Conservation (phyloP, 1,140 invertebrate species). For the Pentalonia nigronervosa region DNA sequence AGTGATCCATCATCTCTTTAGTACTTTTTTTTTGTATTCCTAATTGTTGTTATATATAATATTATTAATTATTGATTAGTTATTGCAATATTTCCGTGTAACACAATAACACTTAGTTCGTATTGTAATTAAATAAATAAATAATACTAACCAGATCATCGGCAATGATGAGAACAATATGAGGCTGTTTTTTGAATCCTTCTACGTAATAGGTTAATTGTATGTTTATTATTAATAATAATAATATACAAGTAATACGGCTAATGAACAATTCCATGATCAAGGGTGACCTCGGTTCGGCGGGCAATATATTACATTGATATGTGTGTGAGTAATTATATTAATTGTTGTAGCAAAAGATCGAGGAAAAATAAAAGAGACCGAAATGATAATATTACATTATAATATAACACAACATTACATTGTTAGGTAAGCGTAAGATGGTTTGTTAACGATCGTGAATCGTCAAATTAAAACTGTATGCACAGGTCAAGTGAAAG, state of each 20-base stretch:
- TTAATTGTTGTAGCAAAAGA: neutral
- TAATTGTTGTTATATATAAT: too few species aligned
- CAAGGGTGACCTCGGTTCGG: neutral
- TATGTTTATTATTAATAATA: neutral
- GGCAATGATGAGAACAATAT: slow-evolving; percentile 70
- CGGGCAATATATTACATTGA: neutral
- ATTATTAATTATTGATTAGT: too few species aligned
- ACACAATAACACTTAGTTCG: too few species aligned
- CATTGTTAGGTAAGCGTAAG: neutral
- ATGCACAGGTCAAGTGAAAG: neutral
- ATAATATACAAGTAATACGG: neutral
- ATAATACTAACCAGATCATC: slow-evolving; percentile 68
- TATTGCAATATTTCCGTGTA: too few species aligned
- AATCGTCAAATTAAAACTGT: neutral
- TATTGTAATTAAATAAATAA: too few species aligned
- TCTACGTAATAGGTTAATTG: neutral
- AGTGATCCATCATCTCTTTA: too few species aligned
- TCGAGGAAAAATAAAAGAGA: neutral
- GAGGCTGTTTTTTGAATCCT: slow-evolving; percentile 62
- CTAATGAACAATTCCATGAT: neutral
- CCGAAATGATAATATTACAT: neutral
- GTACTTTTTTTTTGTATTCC: too few species aligned
- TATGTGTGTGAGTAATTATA: neutral
- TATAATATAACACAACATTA: neutral
- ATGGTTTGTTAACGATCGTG: neutral